Evolutionary conservation across 2,113 vertebrate species (phyloP).

Genomic region (Proteles cristata): DNA sequence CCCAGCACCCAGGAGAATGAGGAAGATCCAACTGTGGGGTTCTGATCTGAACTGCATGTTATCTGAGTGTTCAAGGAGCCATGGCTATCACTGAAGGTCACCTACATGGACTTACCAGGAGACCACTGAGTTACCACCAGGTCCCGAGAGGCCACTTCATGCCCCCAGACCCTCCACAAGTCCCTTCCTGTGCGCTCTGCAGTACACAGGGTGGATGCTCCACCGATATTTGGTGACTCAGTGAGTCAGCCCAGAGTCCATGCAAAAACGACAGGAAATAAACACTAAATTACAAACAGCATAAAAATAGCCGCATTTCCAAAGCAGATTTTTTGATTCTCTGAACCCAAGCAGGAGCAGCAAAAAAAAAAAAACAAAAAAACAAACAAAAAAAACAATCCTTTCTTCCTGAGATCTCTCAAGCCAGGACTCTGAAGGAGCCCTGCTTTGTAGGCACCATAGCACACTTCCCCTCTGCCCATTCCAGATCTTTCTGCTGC

Average conservation of each 20-base stretch:
- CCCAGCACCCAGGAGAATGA: not conserved
- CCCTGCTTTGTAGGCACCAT: not conserved
- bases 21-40: not conserved
- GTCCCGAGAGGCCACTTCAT: not conserved
- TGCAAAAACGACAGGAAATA: constrained; percentile 78
- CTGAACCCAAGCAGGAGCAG: constrained; percentile 16
- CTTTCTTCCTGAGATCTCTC: not conserved
- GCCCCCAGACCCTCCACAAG: fast-evolving
- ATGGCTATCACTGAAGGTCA: not conserved
- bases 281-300: constrained; percentile 80
- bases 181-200: not conserved
- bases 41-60: not conserved
- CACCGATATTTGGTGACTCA: constrained; percentile 64
- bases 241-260: constrained; percentile 73
- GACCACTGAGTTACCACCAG: not conserved
- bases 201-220: constrained; percentile 30
- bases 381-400: no score
- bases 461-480: not conserved
- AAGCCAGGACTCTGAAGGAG: not conserved
- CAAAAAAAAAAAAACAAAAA: not conserved
- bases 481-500: not conserved
- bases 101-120: not conserved
- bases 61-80: not conserved
- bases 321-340: constrained; percentile 62
- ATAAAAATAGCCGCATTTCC: constrained; percentile 77